A percentile compares a stretch with the other conserved stretches of the same genome.
Evolutionary conservation across 2,888 invertebrate genomes (phyloP).

Genomic region (Herminia tarsipennalis): DNA sequence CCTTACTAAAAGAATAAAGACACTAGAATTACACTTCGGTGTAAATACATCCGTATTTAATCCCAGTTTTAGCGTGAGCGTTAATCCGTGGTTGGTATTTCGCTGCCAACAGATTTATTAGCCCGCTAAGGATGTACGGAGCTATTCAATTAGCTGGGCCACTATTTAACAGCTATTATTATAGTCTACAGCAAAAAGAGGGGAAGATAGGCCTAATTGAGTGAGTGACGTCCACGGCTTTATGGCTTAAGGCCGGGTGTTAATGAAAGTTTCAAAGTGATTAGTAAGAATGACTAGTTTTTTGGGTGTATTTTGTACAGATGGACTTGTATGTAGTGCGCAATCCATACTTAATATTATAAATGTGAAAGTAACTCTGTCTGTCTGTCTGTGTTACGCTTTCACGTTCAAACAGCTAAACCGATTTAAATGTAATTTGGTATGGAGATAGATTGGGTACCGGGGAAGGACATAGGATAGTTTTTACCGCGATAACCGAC

Average conservation of each 20-base stretch:
- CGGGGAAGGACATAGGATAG: too few species aligned
- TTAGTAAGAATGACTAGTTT: too few species aligned
- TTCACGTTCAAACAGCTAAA: too few species aligned
- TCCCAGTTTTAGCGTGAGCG: constrained; percentile 43
- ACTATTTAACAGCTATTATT: constrained; percentile 36
- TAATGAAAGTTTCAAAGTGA: too few species aligned
- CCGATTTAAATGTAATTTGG: too few species aligned
- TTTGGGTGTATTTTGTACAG: too few species aligned
- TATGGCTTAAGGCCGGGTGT: not conserved
- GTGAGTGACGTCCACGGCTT: not conserved
- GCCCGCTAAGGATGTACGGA: constrained; percentile 33
- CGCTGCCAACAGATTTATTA: constrained; percentile 46
- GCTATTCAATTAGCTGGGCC: constrained; percentile 44
- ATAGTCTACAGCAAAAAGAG: constrained; percentile 7
- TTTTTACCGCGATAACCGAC: too few species aligned
- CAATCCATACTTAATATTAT: too few species aligned
- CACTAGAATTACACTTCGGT: constrained; percentile 18
- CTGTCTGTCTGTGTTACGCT: too few species aligned
- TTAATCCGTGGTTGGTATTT: constrained; percentile 53
- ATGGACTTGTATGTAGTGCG: too few species aligned
- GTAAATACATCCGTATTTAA: constrained; percentile 28
- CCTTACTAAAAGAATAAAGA: not conserved
- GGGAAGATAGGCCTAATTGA: not conserved
- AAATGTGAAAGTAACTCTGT: too few species aligned
- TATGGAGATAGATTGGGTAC: too few species aligned